Evolutionary conservation across 1,140 invertebrate genomes (phyloP), one percentile per base, ranked within the genome.

Genomic region (Agrypnia vestita): DNA sequence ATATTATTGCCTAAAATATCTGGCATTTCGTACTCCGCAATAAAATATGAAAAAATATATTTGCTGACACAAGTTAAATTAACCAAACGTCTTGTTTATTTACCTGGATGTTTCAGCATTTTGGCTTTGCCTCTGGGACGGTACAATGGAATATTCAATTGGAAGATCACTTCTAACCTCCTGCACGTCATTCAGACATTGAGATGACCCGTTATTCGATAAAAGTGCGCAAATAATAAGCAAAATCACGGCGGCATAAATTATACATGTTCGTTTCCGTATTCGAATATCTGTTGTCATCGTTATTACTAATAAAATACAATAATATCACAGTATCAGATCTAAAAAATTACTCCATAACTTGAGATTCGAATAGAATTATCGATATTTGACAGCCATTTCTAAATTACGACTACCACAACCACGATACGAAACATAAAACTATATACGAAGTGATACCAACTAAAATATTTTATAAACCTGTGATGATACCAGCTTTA

Each of bases 111-210:
- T 53, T n/a, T 77, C 61, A 21, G 17, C 55, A 76, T 76, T 76
- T 51, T 74, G 76, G 25, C 6, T 56, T 62, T 61, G 69, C 17
- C 46, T 79, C 55, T 62, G 76, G 15, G 59, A 35, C 25, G 98
- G 98, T 10, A 97, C 99, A 73, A 99, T 95, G 3, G 96, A 94
- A 89, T 96, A 97, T 84, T 97, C 96, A 43, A 89, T 92, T 12
- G 92, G 92, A 80, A 91, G 86, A 81, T 88, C 87, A 55, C 87
- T 86, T 83, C 85, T 82, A 49, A 88, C 84, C 80, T 91, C 90
- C 75, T 90, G 75, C 59, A 49, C 43, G 12, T 76, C 75, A 72
- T 79, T 55, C 35, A 72, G 19, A 69, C 81, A 82, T 51, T 82
- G 78, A 13, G 77, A 69, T 44, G 77, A 76, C 15, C 75, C 59